Evolutionary conservation across 30 jellyfish, hydroid and myxozoan genomes (phyloP).

Genomic region (Turritopsis dohrnii): DNA sequence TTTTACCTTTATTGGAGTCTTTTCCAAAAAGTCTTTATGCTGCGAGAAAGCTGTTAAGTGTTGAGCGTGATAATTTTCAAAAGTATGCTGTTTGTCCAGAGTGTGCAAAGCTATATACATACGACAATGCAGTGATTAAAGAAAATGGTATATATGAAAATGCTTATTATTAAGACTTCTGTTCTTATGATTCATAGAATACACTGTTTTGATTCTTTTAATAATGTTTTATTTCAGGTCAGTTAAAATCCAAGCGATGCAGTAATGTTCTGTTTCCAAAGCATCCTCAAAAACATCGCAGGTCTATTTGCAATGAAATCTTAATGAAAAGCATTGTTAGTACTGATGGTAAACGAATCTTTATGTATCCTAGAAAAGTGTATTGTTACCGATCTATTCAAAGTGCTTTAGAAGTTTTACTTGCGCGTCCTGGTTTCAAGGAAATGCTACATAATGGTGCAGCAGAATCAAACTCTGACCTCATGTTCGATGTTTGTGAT

Average conservation of each 20-base stretch:
- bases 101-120: neutral
- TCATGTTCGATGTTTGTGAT: neutral
- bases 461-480: constrained; percentile 7
- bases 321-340: no score
- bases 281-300: constrained; percentile 5
- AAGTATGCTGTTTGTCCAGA: neutral
- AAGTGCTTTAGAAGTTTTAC: neutral
- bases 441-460: constrained; percentile 18
- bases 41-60: neutral
- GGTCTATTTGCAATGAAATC: neutral
- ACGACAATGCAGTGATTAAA: neutral
- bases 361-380: constrained; percentile 8
- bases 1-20: neutral
- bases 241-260: constrained; percentile 3
- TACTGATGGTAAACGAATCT: constrained; percentile 5
- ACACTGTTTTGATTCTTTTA: no score
- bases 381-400: neutral
- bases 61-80: no score
- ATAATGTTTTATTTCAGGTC: constrained; percentile 8
- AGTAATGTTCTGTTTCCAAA: neutral
- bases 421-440: constrained; percentile 1
- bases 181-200: no score
- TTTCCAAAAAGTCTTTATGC: neutral
- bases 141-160: neutral
- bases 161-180: no score